These are phyloP conservation scores for Bombus vancouverensis DNA, from an alignment of 1,140 invertebrate species.

Conservation along the genomic window DNA sequence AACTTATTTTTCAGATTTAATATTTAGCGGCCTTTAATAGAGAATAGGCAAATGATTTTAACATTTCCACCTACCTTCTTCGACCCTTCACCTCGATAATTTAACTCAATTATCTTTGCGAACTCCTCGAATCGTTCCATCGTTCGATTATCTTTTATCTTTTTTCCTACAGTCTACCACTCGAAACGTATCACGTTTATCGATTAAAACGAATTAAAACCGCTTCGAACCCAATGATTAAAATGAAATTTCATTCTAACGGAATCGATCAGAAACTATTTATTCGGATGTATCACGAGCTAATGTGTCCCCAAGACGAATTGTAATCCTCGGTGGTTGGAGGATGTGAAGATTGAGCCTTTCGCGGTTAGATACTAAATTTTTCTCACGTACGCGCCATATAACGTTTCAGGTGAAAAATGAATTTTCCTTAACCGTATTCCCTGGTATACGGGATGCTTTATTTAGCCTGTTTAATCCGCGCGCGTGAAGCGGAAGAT, in stretches of 20 bases:
- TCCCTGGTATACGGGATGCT: constrained; percentile 12
- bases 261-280: constrained; percentile 2
- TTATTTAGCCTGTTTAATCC: constrained; percentile 50
- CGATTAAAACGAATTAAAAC: neutral
- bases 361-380: constrained; percentile 3
- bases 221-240: neutral
- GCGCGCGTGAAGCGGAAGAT: constrained; percentile 23
- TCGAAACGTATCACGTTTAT: neutral
- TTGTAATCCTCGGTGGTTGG: neutral
- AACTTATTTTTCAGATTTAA: neutral
- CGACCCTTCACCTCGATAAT: neutral
- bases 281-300: neutral
- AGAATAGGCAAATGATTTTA: neutral
- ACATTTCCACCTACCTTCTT: neutral
- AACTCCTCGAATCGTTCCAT: neutral
- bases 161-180: neutral
- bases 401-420: constrained; percentile 28
- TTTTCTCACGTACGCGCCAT: constrained; percentile 42
- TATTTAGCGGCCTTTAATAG: too few relatives aligned
- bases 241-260: neutral
- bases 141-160: neutral
- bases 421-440: constrained; percentile 45
- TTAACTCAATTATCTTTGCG: neutral
- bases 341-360: neutral
- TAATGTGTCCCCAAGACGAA: constrained; percentile 17